These are phyloP conservation scores for Delichon dasypus DNA, from an alignment of 2,797 vertebrate genomes.

Conservation along the genomic window DNA sequence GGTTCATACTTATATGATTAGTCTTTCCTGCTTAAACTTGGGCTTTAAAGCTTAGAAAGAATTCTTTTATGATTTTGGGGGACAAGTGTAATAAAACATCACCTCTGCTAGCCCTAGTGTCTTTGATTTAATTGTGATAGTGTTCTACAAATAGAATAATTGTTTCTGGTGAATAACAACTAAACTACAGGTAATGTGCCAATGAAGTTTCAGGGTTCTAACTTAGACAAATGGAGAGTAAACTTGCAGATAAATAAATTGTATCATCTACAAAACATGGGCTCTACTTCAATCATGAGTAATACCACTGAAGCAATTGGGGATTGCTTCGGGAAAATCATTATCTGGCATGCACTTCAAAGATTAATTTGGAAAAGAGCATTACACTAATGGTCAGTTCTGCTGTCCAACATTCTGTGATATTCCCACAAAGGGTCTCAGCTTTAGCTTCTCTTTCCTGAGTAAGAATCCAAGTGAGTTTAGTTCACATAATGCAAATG, in stretches of 20 bases:
- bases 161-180: not conserved
- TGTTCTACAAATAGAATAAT: not conserved
- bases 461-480: not conserved
- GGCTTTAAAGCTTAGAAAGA: not conserved
- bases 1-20: not conserved
- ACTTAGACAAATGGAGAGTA: not conserved
- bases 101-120: not conserved
- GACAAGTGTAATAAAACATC: not conserved
- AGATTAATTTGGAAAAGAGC: not conserved
- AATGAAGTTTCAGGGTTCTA: not conserved
- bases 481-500: not conserved
- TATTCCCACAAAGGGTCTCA: not conserved
- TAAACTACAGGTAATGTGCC: not conserved
- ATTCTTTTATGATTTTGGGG: not conserved
- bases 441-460: not conserved
- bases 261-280: not conserved
- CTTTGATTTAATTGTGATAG: not conserved
- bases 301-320: not conserved
- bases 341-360: not conserved
- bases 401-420: not conserved
- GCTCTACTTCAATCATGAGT: not conserved
- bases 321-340: not conserved
- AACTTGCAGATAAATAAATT: not conserved
- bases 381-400: not conserved
- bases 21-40: not conserved